Evolutionary conservation across 2,113 vertebrate genomes (phyloP).

Genomic region (Balaeniceps rex): DNA sequence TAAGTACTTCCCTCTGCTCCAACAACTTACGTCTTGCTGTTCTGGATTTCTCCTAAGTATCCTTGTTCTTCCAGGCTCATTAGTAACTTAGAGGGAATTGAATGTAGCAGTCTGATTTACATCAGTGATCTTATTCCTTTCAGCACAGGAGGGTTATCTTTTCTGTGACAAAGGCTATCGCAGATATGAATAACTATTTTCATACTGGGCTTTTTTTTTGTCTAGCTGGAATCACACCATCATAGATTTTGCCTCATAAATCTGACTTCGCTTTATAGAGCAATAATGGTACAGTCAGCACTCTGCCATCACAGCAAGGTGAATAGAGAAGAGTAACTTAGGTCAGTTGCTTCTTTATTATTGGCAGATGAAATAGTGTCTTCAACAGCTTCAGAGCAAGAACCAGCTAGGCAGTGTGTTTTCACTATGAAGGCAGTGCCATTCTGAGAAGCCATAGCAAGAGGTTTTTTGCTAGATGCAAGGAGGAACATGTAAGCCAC

Average conservation of each 20-base stretch:
- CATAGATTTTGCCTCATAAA: conserved; percentile 54
- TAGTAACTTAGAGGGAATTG: conserved; percentile 48
- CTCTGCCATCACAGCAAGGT: conserved; percentile 58
- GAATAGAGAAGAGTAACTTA: conserved; percentile 48
- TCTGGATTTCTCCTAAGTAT: conserved; percentile 63
- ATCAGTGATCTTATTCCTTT: conserved; percentile 59
- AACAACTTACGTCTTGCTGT: conserved; percentile 35
- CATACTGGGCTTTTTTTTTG: conserved; percentile 48
- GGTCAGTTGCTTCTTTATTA: conserved; percentile 58
- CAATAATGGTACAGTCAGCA: conserved; percentile 41
- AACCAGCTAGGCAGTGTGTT: conserved; percentile 29
- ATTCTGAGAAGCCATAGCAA: not conserved
- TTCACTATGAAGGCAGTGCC: conserved; percentile 7
- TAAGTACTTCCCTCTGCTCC: conserved; percentile 36
- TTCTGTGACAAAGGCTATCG: conserved; percentile 52
- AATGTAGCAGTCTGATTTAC: conserved; percentile 53
- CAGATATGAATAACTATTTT: conserved; percentile 63
- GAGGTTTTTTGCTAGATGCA: not conserved
- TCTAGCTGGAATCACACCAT: conserved; percentile 51
- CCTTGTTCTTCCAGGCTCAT: conserved; percentile 57
- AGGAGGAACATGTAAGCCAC: not conserved
- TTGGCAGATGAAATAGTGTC: conserved; percentile 54
- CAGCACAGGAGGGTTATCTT: conserved; percentile 58
- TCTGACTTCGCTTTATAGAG: conserved; percentile 37
- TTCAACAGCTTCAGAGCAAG: conserved; percentile 56